Conservation (phyloP, 1,140 invertebrate genomes). For the Saccostrea echinata region DNA sequence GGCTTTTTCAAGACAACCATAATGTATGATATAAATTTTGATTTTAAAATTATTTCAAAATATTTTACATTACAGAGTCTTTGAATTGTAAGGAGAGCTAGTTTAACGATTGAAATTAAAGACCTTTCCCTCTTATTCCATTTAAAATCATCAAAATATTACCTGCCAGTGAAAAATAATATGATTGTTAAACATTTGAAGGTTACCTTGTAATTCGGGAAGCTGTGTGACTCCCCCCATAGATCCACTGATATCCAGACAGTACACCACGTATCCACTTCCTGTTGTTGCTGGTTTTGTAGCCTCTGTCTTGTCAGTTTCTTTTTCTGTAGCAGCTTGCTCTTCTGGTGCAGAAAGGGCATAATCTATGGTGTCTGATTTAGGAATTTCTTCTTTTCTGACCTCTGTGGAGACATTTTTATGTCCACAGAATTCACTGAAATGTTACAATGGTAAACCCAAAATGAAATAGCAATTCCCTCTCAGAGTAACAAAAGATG, state of each 20-base stretch:
- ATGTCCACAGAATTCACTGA: slow-evolving; percentile 75
- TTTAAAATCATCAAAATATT: no score
- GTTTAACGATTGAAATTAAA: no score
- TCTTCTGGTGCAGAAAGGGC: slow-evolving; percentile 66
- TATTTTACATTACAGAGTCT: no score
- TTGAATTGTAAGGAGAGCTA: no score
- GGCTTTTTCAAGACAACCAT: no score
- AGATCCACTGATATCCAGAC: slow-evolving; percentile 77
- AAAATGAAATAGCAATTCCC: no score
- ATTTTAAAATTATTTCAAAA: no score
- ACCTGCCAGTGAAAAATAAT: no score
- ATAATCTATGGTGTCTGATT: slow-evolving; percentile 72
- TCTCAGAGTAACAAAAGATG: no score
- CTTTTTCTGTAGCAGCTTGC: slow-evolving; percentile 38
- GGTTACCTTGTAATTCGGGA: slow-evolving; percentile 70
- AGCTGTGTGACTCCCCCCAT: slow-evolving; percentile 67
- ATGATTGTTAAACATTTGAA: not conserved
- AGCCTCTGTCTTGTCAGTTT: slow-evolving; percentile 35
- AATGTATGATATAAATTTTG: no score
- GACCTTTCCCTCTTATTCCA: no score
- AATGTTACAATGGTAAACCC: not conserved
- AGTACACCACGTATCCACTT: slow-evolving; percentile 72
- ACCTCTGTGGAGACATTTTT: slow-evolving; percentile 69
- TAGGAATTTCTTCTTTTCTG: slow-evolving; percentile 70
- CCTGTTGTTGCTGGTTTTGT: slow-evolving; percentile 58